These are phyloP conservation scores for Bedellia somnulentella DNA, from an alignment of 2,888 invertebrate genomes.

Conservation along the genomic window DNA sequence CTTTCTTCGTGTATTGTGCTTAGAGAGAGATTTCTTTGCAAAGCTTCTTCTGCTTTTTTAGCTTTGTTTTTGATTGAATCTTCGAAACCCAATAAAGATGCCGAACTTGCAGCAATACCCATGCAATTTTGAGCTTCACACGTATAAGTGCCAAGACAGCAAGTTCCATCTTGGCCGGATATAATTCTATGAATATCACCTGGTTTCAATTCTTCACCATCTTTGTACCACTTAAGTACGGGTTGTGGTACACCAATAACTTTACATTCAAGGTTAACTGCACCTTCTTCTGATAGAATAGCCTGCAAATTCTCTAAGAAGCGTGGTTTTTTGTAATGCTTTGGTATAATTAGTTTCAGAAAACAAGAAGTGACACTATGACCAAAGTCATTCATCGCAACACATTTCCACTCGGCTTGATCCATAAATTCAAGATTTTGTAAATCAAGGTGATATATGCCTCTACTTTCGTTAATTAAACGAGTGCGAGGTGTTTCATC, in stretches of 20 bases:
- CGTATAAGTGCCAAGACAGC: conserved; percentile 87
- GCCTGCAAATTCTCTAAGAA: conserved; percentile 85
- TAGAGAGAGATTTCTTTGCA: conserved; percentile 78
- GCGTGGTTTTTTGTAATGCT: conserved; percentile 85
- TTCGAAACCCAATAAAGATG: conserved; percentile 84
- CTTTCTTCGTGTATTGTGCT: conserved; percentile 91
- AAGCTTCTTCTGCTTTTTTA: conserved; percentile 50
- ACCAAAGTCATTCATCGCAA: conserved; percentile 86
- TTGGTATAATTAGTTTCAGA: conserved; percentile 80
- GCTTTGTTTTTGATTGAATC: conserved; percentile 65
- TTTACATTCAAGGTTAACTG: conserved; percentile 90
- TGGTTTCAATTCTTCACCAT: conserved; percentile 84
- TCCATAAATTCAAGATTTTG: conserved; percentile 76
- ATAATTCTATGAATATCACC: conserved; percentile 91
- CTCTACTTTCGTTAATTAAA: conserved; percentile 68
- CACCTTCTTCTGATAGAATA: conserved; percentile 83
- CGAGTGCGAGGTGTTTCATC: conserved; percentile 68
- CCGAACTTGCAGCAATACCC: conserved; percentile 87
- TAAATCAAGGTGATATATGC: conserved; percentile 73
- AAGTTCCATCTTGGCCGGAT: conserved; percentile 87
- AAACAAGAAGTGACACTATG: conserved; percentile 88
- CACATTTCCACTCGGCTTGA: conserved; percentile 91
- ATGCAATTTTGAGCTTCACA: conserved; percentile 90
- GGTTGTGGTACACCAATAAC: conserved; percentile 91
- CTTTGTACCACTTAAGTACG: conserved; percentile 89